Conservation (phyloP, 2,113 vertebrate genomes). For the Rhodinocichla rosea region DNA sequence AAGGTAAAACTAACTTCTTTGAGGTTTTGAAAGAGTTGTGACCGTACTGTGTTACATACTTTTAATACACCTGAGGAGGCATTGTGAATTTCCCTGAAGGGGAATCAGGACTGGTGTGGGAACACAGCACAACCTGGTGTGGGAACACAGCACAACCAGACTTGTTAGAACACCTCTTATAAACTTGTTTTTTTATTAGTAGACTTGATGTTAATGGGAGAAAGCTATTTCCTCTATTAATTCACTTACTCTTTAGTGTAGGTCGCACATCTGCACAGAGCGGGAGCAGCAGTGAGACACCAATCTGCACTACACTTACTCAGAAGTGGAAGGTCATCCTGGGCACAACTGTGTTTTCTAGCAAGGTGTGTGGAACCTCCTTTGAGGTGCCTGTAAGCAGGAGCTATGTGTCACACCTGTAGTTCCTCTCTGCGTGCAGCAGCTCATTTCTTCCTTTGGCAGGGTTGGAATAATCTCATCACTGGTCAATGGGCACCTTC, state of each 20-base stretch:
- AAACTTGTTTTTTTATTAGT: background rate
- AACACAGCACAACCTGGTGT: too few species aligned
- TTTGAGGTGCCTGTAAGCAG: background rate
- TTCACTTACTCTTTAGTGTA: background rate
- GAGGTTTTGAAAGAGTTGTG: background rate
- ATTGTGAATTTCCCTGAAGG: background rate
- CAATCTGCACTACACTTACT: background rate
- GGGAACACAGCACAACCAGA: background rate
- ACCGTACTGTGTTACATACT: background rate
- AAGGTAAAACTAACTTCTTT: background rate
- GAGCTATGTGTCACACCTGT: background rate
- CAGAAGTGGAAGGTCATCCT: background rate
- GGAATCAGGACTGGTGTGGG: too few species aligned
- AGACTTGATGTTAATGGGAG: background rate
- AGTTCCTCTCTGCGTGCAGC: background rate
- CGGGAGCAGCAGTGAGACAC: background rate
- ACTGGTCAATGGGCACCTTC: background rate
- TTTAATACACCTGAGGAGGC: background rate
- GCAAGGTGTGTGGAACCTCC: background rate
- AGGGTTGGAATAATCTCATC: accelerated
- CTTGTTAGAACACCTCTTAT: background rate
- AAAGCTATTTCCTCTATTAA: background rate
- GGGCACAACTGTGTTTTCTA: background rate
- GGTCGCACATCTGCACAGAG: accelerated
- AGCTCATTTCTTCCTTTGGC: background rate